Evolutionary conservation across 2,113 vertebrate species (phyloP), one percentile per base, ranked within the genome.

Genomic region (Albula glossodonta): DNA sequence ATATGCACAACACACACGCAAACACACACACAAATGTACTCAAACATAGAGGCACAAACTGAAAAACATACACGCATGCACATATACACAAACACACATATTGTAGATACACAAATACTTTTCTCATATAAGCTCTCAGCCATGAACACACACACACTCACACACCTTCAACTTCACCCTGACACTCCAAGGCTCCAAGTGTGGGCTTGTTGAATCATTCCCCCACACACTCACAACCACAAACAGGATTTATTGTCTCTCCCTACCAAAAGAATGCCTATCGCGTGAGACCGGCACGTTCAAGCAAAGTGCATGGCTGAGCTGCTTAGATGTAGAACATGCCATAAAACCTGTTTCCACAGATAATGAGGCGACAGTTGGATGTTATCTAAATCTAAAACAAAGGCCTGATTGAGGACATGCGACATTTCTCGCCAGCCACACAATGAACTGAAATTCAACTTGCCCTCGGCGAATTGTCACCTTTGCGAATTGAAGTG

Each of bases 311-410:
- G 70, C 70, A 74, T 9, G 70, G n/a, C 70, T 74, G 70, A 9
- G 17, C 4, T 31, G 19, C 25, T n/a, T 10, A 74, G 22, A 95
- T 96, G 57, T 50, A 51, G 48, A 60, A 11, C 84, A 85, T 86
- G 57, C 80, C 63, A 77, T 74, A 86, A 86, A 86, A 83, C 85
- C 81, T 86, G 80, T 83, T 86, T 56, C 81, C 60, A 70, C 52
- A 78, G 86, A 78, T 83, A 82, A 83, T 78, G 41, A 57, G 41
- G 51, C 52, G 74, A 83, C 66, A 83, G 63, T 78, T 86, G 86
- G 81, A 79, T 83, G 74, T 79, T 86, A 63, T 86, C 81, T 82
- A 19, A 79, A 83, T 83, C 81, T 22, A 56, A 78, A 52, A 60
- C 86, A 77, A 86, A 83, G 31, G n/a, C 8, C 66, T n/a, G 51